phyloP scores from a whole-genome alignment of 2,888 invertebrate species.

The Lasiommata megera region DNA sequence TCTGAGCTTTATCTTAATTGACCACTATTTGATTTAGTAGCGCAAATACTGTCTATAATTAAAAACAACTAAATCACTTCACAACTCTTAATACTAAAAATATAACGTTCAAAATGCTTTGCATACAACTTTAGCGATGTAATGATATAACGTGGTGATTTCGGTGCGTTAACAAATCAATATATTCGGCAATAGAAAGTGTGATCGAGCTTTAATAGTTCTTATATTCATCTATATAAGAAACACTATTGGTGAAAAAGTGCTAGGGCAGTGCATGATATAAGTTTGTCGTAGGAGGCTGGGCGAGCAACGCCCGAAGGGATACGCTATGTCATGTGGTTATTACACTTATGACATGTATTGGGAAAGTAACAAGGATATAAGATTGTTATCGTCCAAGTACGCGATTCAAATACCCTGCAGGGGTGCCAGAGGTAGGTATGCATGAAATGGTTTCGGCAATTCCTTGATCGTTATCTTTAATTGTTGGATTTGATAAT shows the following conservation, averaged over 20 bases:
- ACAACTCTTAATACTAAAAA: conserved; percentile 26
- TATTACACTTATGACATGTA: conserved; percentile 67
- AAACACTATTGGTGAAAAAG: conserved; percentile 6
- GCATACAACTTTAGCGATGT: conserved; percentile 36
- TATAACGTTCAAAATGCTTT: conserved; percentile 39
- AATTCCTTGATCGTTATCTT: conserved; percentile 42
- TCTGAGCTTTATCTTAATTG: conserved; percentile 78
- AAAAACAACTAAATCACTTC: conserved; percentile 32
- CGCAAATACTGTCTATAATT: conserved; percentile 44
- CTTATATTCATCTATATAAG: conserved; percentile 35
- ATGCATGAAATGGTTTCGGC: conserved; percentile 35
- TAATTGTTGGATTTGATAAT: conserved; percentile 40
- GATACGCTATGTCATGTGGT: conserved; percentile 69
- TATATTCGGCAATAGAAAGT: conserved; percentile 28
- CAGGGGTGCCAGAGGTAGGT: conserved; percentile 32
- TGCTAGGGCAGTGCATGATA: conserved; percentile 28
- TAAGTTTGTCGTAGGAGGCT: conserved; percentile 48
- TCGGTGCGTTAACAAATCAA: conserved; percentile 34
- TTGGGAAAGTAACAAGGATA: conserved; percentile 74
- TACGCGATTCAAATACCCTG: conserved; percentile 57
- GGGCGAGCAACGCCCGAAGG: conserved; percentile 63
- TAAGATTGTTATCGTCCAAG: conserved; percentile 61
- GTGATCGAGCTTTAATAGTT: conserved; percentile 31
- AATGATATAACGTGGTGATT: conserved; percentile 22
- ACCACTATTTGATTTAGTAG: conserved; percentile 77